phyloP scores from a whole-genome alignment of 1,140 invertebrate species.

The honey bee (Apis mellifera) region DNA sequence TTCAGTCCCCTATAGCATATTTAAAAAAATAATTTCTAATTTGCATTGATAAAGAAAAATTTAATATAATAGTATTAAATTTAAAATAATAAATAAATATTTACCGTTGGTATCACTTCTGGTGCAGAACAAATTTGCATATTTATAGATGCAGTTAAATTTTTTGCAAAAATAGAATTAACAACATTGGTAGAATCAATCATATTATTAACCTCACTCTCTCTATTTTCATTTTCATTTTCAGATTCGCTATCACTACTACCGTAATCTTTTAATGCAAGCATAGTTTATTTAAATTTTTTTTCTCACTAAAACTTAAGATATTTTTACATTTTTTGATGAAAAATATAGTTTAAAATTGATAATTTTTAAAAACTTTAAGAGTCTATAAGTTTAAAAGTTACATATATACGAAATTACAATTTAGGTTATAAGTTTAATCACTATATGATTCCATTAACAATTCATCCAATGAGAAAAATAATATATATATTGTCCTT shows the following conservation, averaged over 20 bases:
- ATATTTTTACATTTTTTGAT: too few species aligned
- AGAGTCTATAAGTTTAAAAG: too few species aligned
- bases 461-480: too few species aligned
- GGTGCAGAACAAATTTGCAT: constrained; percentile 90
- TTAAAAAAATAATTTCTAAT: not conserved
- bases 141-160: constrained; percentile 79
- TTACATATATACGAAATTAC: too few species aligned
- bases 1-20: constrained; percentile 79
- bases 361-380: too few species aligned
- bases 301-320: too few species aligned
- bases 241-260: constrained; percentile 83
- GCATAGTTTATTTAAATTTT: constrained; percentile 77
- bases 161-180: constrained; percentile 38
- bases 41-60: not conserved
- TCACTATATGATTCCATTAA: not conserved
- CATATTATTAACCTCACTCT: constrained; percentile 36
- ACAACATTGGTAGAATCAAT: not conserved
- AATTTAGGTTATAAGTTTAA: not conserved
- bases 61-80: not conserved
- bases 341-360: too few species aligned
- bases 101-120: constrained; percentile 89
- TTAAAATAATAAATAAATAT: constrained; percentile 47
- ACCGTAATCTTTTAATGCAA: constrained; percentile 85
- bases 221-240: constrained; percentile 57
- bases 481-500: too few species aligned